Percentiles rank a stretch among this genome's conserved stretches.
Evolutionary conservation across 2,113 vertebrate genomes (phyloP).

Genomic region (Mobula birostris): DNA sequence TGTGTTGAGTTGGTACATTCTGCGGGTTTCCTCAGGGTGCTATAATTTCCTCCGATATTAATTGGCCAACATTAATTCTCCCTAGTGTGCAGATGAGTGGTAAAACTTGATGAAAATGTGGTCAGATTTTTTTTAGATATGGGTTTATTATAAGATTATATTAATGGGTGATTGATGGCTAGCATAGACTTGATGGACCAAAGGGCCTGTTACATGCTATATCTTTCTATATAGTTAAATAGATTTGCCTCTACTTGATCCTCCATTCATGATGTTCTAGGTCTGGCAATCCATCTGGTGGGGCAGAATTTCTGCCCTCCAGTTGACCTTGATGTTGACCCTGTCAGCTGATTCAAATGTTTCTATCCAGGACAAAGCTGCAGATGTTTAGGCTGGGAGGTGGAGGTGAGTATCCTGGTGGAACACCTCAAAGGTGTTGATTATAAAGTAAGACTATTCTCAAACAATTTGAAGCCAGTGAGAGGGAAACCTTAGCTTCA

Average conservation of each 20-base stretch:
- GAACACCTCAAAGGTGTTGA: neutral
- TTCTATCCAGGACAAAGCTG: neutral
- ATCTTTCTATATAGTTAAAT: too few species aligned
- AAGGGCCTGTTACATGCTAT: too few species aligned
- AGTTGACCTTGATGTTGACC: neutral
- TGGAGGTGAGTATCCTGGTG: neutral
- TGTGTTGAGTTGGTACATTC: too few species aligned
- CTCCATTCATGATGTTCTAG: neutral
- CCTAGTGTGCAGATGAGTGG: too few species aligned
- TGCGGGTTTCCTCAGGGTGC: too few species aligned
- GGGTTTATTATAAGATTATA: too few species aligned
- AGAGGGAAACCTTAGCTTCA: neutral
- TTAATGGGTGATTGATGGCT: too few species aligned
- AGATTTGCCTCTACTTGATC: neutral
- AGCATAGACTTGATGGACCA: too few species aligned
- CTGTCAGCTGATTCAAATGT: neutral
- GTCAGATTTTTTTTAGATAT: too few species aligned
- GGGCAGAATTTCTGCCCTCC: neutral
- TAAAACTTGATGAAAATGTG: too few species aligned
- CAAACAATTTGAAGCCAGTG: neutral
- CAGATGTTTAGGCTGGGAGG: neutral
- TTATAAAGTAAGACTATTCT: neutral
- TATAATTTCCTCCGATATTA: too few species aligned
- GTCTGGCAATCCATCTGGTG: neutral
- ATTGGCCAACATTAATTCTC: too few species aligned